These are phyloP conservation scores for Congeria kusceri DNA, from an alignment of 2,888 invertebrate species.

Conservation along the genomic window DNA sequence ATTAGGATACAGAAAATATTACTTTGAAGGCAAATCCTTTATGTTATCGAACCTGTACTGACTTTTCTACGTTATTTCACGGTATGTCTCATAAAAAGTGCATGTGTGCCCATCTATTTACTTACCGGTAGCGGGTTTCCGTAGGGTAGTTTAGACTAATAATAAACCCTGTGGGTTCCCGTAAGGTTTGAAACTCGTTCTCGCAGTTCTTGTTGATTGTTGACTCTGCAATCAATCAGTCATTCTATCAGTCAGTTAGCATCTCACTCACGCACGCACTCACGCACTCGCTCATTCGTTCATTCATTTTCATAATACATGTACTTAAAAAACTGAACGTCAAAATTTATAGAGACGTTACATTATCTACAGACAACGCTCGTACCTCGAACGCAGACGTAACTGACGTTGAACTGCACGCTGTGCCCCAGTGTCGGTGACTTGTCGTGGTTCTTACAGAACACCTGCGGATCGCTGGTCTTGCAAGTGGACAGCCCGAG, in stretches of 20 bases:
- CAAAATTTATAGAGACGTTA: too few relatives aligned
- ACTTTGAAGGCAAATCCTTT: too few relatives aligned
- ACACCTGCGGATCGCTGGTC: conserved; percentile 26
- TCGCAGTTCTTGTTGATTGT: conserved; percentile 18
- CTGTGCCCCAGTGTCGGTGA: neutral
- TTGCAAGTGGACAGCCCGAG: conserved; percentile 50
- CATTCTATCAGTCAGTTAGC: neutral
- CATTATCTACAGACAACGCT: too few relatives aligned
- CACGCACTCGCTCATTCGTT: too few relatives aligned
- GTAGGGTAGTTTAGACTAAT: conserved; percentile 53
- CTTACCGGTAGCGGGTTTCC: conserved; percentile 31
- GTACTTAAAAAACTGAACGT: too few relatives aligned
- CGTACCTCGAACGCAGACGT: conserved; percentile 54
- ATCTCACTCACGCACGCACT: too few relatives aligned
- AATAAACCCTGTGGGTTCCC: conserved; percentile 35
- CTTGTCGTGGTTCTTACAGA: conserved; percentile 41
- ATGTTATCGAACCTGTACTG: too few relatives aligned
- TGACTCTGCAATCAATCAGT: conserved; percentile 15
- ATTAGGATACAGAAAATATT: too few relatives aligned
- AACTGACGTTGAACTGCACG: conserved; percentile 49
- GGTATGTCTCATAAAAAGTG: too few relatives aligned
- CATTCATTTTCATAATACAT: too few relatives aligned
- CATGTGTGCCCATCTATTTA: too few relatives aligned
- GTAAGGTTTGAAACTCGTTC: neutral
- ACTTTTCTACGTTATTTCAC: too few relatives aligned